Percentiles rank a stretch among this genome's conserved stretches.
Conservation (phyloP, 2,797 vertebrate species). For the Xerus rutilus region DNA sequence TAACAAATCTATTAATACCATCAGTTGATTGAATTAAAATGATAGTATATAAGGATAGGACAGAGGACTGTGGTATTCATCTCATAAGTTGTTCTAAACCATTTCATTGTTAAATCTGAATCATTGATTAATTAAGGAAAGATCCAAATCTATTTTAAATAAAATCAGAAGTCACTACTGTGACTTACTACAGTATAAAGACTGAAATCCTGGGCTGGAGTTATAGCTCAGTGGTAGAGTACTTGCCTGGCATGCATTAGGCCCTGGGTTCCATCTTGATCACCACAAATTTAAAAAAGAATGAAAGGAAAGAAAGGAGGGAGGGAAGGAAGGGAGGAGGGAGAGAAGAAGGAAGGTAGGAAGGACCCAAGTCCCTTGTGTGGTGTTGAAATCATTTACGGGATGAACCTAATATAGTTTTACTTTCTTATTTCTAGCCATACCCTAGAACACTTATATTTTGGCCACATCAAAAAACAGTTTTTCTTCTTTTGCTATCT, state of each 20-base stretch:
- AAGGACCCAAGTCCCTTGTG: constrained; percentile 7
- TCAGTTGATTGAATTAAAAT: constrained; percentile 5
- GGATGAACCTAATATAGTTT: constrained; percentile 10
- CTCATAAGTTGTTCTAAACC: constrained; percentile 11
- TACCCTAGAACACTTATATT: background rate
- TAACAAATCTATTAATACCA: constrained; percentile 19
- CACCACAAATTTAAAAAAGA: too few relatives aligned
- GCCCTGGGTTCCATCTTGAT: too few relatives aligned
- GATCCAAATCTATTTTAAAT: constrained; percentile 49
- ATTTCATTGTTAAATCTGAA: constrained; percentile 43
- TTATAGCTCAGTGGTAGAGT: too few relatives aligned
- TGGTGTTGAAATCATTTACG: constrained; percentile 17
- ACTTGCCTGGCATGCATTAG: too few relatives aligned
- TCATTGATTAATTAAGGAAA: constrained; percentile 22
- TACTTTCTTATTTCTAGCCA: constrained; percentile 19
- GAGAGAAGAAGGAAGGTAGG: too few relatives aligned
- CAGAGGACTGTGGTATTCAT: background rate
- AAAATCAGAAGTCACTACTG: background rate
- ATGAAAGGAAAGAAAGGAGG: too few relatives aligned
- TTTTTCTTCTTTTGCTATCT: constrained; percentile 32
- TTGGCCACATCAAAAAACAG: background rate
- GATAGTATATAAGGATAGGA: background rate
- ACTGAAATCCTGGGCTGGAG: background rate
- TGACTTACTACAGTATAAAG: background rate
- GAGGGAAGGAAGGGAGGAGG: too few relatives aligned